Percentiles rank a stretch among this genome's conserved stretches.
Conservation (phyloP, 2,888 invertebrate genomes). For the Colostygia pectinataria region DNA sequence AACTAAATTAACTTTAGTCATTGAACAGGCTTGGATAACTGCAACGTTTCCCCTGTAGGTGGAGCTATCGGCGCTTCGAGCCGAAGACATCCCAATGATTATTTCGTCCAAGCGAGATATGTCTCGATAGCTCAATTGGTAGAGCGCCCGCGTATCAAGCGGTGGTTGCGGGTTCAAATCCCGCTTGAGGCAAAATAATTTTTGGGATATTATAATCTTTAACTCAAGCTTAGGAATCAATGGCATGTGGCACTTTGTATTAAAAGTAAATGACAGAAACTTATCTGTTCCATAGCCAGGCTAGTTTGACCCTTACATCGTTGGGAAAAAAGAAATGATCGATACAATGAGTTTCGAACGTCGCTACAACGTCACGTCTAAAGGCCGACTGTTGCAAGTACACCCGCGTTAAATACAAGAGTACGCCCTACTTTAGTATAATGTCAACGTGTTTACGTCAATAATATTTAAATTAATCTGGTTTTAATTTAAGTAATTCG, state of each 20-base stretch:
- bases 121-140: too few species aligned
- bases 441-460: constrained; percentile 55
- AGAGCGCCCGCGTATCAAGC: too few species aligned
- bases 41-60: too few species aligned
- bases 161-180: too few species aligned
- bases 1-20: too few species aligned
- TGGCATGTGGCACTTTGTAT: constrained; percentile 10
- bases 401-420: constrained; percentile 55
- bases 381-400: constrained; percentile 64
- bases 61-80: too few species aligned
- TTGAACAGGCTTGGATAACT: too few species aligned
- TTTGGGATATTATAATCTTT: too few species aligned
- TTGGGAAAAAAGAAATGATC: constrained; percentile 17
- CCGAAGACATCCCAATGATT: too few species aligned
- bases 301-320: constrained; percentile 3
- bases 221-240: constrained; percentile 6
- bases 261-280: background rate
- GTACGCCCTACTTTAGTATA: constrained; percentile 56
- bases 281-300: constrained; percentile 2
- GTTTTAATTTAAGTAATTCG: constrained; percentile 31
- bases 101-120: too few species aligned
- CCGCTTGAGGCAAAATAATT: too few species aligned
- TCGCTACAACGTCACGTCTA: constrained; percentile 52
- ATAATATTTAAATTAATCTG: constrained; percentile 27
- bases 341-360: constrained; percentile 40